phyloP scores from a whole-genome alignment of 1,140 invertebrate species.

The Lerema accius region DNA sequence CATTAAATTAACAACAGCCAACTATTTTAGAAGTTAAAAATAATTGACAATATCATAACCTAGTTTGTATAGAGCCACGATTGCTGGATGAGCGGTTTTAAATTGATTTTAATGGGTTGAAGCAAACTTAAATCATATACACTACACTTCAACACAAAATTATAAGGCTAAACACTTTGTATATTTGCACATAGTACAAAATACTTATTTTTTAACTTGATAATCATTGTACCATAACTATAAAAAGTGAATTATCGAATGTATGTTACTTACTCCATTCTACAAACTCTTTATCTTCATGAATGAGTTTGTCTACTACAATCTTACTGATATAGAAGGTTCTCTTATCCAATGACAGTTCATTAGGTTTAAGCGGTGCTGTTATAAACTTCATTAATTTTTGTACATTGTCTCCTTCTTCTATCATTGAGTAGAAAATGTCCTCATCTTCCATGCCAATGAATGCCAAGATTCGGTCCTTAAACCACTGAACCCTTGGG shows the following conservation, averaged over 20 bases:
- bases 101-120: too few species aligned
- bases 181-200: too few species aligned
- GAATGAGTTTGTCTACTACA: slow-evolving; percentile 73
- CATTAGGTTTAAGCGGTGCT: slow-evolving; percentile 52
- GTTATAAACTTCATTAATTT: slow-evolving; percentile 55
- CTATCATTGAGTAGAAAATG: slow-evolving; percentile 69
- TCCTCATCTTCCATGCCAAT: slow-evolving; percentile 69
- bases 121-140: too few species aligned
- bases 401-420: slow-evolving; percentile 50
- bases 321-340: slow-evolving; percentile 68
- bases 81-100: too few species aligned
- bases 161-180: too few species aligned
- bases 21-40: too few species aligned
- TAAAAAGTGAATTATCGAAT: slow-evolving; percentile 9
- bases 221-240: too few species aligned
- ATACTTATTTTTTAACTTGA: too few species aligned
- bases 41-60: too few species aligned
- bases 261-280: slow-evolving; percentile 71
- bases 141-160: too few species aligned
- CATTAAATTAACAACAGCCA: too few species aligned
- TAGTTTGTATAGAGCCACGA: too few species aligned
- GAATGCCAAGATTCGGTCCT: slow-evolving; percentile 57
- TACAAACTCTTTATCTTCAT: slow-evolving; percentile 76
- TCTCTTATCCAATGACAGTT: slow-evolving; percentile 60
- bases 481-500: slow-evolving; percentile 66